phyloP scores from a whole-genome alignment of 2,113 vertebrate species.

The Cromileptes altivelis region DNA sequence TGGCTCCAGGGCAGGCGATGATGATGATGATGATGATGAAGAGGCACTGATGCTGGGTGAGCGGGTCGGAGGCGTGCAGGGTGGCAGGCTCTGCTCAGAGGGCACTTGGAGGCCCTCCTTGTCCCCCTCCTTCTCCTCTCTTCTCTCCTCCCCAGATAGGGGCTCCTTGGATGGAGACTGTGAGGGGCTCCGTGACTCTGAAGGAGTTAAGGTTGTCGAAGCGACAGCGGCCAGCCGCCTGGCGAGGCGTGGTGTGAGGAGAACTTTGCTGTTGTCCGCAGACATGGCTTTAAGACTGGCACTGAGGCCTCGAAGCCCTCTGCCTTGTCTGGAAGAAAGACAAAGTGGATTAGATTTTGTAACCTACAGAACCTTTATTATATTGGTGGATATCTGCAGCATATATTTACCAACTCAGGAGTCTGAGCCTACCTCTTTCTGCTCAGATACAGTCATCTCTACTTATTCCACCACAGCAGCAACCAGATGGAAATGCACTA shows the following conservation, averaged over 20 bases:
- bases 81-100: constrained; percentile 75
- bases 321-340: constrained; percentile 85
- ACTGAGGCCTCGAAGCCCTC: constrained; percentile 89
- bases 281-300: constrained; percentile 85
- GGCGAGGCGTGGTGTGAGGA: constrained; percentile 92
- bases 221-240: constrained; percentile 87
- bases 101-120: constrained; percentile 37
- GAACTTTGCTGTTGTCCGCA: constrained; percentile 92
- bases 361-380: background rate
- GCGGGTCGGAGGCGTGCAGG: constrained; percentile 85
- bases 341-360: background rate
- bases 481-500: background rate
- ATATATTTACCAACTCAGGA: background rate
- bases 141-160: constrained; percentile 78
- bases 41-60: constrained; percentile 95
- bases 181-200: constrained; percentile 84
- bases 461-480: background rate
- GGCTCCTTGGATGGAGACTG: constrained; percentile 87
- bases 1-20: constrained; percentile 90
- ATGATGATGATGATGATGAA: constrained; percentile 86
- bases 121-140: constrained; percentile 43
- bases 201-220: constrained; percentile 81
- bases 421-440: background rate
- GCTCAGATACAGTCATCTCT: background rate
- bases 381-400: background rate